Base-by-base conservation (phyloP, 2,888 invertebrate genomes). In the Zonitis immaculata region DNA sequence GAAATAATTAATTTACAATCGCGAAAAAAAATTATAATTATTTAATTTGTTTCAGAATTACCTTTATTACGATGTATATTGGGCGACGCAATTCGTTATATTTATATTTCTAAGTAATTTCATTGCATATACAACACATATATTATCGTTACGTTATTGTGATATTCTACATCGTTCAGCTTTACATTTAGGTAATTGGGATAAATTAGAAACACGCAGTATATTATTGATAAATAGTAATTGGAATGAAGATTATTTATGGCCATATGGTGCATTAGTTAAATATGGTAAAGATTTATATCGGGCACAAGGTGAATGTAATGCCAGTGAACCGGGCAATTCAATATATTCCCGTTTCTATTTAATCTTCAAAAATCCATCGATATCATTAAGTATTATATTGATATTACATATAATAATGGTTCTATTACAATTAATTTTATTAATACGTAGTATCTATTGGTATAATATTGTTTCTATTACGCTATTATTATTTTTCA, bases 401-500 rank as follows among this genome's bases (percentile, higher is more conserved):
- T 80, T 95, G 22, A 82, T 84, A 14, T 74, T 92, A 14, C 89
- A 91, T 66, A 74, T 86, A 2, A 76, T 82, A 1, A 76, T 90
- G 22, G 85, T 96, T 44, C 73, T 87, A 0, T 80, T 88, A 44
- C 91, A 95, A 75, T 79, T 97, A 53, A 82, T 87, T 48, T 79
- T 93, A 27, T 77, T 97, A 9, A 81, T 91, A 64, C 83, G 89
- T 59, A 87, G 89, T 12, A 82, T 85, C 32, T 89, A 94, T 64
- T 98, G 97, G 97, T 91, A 95, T 77, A 89, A 93, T 72, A 85
- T 95, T 55, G 74, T 96, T 44, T 90, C 95, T 2, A 81, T 95
- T 65, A 85, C 91, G 5, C 81, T 95, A 54, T 79, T 97, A 44
- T 82, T 95, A 28, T 87, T 95, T 70, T 90, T 91, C 58, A 96